Base-by-base conservation (phyloP, 2,888 invertebrate species). In the Slavum lentiscoides region DNA sequence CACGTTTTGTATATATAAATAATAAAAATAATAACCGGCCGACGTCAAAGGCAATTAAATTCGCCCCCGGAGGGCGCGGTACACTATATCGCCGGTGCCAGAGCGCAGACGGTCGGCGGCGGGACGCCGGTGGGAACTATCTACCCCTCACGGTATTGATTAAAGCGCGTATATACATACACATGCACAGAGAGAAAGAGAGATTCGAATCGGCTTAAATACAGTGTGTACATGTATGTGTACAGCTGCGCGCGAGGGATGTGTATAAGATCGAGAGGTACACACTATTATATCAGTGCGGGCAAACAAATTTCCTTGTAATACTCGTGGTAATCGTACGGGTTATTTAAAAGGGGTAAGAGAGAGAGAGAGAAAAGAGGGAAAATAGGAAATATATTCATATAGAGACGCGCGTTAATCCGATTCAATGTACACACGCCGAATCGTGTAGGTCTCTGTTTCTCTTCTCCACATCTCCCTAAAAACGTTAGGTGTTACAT, bases 151-250 rank as follows among this genome's bases (percentile, higher is more conserved):
- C 21, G 6, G 75, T 76, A 76, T 76, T 76, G 75, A 76, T 76
- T 68, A 76, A 59, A 68, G 17, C 59, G 43, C 59, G 43, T n/a
- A n/a, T n/a, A n/a, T n/a, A n/a, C n/a, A n/a, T n/a, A n/a, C 30
- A 4, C 30, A 30, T 4, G 30, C 30, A 30, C 2, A 30, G 30
- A 30, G 30, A 49, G 68, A 58, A 43, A 68, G 59, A 76, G 67
- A 76, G 66, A 75, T 75, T 75, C 66, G 66, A 68, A 76, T 76
- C 75, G 75, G 75, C 75, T 68, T 76, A 59, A 59, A 76, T 58
- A 59, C 55, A 30, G 30, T 30, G 30, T 30, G 30, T 23, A 72
- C 23, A 67, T 19, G 43, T 39, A 4, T 30, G 30, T 30, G 30
- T 23, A 72, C 23, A 67, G 23, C 58, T 39, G 66, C 53, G 74